Percentiles rank a stretch among this genome's conserved stretches.
Conservation (phyloP, 2,797 vertebrate species). For the Argyrosomus regius region DNA sequence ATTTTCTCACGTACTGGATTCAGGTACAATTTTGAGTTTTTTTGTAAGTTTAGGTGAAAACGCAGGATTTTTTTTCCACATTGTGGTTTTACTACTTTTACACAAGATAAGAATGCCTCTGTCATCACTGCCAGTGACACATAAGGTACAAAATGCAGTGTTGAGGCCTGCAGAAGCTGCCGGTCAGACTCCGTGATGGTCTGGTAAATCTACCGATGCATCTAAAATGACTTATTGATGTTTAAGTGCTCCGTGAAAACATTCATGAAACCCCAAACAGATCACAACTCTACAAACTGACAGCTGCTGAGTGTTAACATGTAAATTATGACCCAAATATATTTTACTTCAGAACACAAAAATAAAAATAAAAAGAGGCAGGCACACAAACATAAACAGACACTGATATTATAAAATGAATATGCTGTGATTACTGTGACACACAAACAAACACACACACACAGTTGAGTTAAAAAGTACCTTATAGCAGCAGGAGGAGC, state of each 20-base stretch:
- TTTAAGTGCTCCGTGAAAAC: background rate
- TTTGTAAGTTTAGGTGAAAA: no score
- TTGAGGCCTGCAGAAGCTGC: background rate
- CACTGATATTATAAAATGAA: background rate
- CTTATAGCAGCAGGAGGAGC: slow-evolving; percentile 62
- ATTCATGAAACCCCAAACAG: background rate
- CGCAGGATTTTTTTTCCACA: no score
- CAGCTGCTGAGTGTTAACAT: background rate
- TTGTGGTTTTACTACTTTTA: no score
- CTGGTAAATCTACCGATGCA: background rate
- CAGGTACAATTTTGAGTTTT: no score
- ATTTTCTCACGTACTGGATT: no score
- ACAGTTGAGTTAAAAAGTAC: slow-evolving; percentile 46
- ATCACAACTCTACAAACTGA: background rate
- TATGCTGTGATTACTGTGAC: background rate
- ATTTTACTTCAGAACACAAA: background rate
- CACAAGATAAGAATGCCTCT: background rate
- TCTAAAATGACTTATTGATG: background rate
- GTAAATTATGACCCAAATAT: background rate
- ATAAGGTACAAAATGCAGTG: background rate
- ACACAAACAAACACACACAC: slow-evolving; percentile 16
- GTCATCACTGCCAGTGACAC: background rate
- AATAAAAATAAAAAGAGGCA: background rate
- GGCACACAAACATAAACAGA: background rate
- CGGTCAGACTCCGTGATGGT: slow-evolving; percentile 2